phyloP scores from a whole-genome alignment of 2,888 invertebrate species.

The Drosophila meridiana region DNA sequence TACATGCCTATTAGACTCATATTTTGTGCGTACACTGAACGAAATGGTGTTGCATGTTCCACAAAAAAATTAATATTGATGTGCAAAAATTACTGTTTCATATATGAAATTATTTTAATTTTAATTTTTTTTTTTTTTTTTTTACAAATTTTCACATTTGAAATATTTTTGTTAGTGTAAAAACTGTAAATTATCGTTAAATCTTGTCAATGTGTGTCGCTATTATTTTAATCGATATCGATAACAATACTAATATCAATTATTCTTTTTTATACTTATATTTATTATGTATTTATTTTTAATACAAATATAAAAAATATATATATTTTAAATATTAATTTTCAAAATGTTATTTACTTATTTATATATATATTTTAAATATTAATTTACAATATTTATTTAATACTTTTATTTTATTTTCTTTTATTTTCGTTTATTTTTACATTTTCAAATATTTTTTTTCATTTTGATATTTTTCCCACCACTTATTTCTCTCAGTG shows the following conservation, averaged over 20 bases:
- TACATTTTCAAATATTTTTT: too few species aligned
- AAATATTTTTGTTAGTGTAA: neutral
- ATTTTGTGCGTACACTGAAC: slow-evolving; percentile 26
- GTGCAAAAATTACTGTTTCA: neutral
- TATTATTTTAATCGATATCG: too few species aligned
- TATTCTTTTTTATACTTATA: too few species aligned
- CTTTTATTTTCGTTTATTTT: neutral
- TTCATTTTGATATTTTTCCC: neutral
- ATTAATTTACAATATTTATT: neutral
- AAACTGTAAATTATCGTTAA: neutral
- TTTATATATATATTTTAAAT: neutral
- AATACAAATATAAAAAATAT: too few species aligned
- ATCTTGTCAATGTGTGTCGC: too few species aligned
- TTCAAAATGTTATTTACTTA: too few species aligned
- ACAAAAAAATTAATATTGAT: neutral
- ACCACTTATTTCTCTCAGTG: slow-evolving; percentile 20
- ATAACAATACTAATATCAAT: too few species aligned
- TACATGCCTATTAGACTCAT: slow-evolving; percentile 20
- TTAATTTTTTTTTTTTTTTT: too few species aligned
- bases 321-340: too few species aligned
- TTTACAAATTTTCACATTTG: neutral
- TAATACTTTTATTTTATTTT: neutral
- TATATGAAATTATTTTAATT: too few species aligned
- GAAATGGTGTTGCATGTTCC: slow-evolving; percentile 4
- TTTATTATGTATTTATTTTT: too few species aligned